These are phyloP conservation scores for Euwallacea similis DNA, from an alignment of 1,140 invertebrate genomes.

Conservation along the genomic window DNA sequence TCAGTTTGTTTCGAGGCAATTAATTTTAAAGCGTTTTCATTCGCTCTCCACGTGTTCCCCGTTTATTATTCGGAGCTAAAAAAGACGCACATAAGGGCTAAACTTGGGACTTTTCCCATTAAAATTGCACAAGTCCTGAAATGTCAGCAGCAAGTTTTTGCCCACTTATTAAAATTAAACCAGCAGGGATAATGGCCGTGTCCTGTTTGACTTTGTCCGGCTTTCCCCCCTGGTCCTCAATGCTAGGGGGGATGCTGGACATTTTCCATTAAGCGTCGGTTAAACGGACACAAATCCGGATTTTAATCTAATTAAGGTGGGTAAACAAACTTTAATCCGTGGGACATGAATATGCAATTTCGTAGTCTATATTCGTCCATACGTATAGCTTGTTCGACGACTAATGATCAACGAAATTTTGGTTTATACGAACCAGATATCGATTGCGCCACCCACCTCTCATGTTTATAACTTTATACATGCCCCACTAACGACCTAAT, in stretches of 20 bases:
- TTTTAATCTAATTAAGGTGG: slow-evolving; percentile 12
- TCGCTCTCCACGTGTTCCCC: not conserved
- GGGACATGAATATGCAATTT: slow-evolving; percentile 10
- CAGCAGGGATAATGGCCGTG: not conserved
- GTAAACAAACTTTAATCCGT: slow-evolving; percentile 10
- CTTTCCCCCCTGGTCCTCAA: too few species aligned
- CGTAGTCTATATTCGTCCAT: too few species aligned
- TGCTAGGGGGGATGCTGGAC: not conserved
- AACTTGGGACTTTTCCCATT: too few species aligned
- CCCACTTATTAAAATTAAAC: slow-evolving; percentile 1
- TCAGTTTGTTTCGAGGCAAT: not conserved
- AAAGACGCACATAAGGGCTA: too few species aligned
- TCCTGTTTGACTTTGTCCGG: not conserved
- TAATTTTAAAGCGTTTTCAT: slow-evolving; percentile 2
- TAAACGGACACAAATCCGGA: slow-evolving; percentile 6
- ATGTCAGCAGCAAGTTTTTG: not conserved
- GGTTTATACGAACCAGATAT: too few species aligned
- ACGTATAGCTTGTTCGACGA: not conserved
- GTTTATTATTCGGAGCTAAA: too few species aligned
- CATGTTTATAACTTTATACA: slow-evolving; percentile 24
- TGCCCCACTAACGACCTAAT: slow-evolving; percentile 18
- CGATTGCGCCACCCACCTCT: too few species aligned
- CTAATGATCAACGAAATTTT: not conserved
- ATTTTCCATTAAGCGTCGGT: slow-evolving; percentile 5
- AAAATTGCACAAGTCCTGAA: not conserved